phyloP scores from a whole-genome alignment of 2,888 invertebrate species.

The Ceriagrion tenellum region DNA sequence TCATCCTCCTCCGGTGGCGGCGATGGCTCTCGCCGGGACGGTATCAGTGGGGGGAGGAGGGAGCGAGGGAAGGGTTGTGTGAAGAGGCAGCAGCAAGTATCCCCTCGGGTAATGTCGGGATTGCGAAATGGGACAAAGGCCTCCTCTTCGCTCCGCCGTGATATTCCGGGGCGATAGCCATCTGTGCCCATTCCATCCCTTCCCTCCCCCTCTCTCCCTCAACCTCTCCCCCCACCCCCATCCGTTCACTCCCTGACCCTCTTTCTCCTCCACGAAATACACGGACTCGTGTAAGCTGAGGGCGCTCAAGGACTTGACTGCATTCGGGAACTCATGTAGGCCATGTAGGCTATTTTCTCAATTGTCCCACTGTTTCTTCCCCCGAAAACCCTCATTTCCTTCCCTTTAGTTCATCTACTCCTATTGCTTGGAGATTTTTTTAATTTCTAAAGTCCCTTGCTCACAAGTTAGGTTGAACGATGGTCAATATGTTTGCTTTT shows the following conservation, averaged over 20 bases:
- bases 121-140: constrained; percentile 50
- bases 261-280: constrained; percentile 26
- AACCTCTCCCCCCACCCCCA: background rate
- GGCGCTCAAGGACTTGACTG: background rate
- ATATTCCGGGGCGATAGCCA: constrained; percentile 51
- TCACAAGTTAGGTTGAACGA: no score
- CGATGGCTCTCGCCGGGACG: background rate
- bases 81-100: background rate
- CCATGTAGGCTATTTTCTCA: background rate
- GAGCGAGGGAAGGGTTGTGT: background rate
- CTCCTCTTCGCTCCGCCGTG: constrained; percentile 19
- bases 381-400: background rate
- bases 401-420: no score
- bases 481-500: no score
- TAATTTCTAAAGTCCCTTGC: no score
- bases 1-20: background rate
- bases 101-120: constrained; percentile 22
- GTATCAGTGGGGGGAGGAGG: background rate
- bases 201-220: background rate
- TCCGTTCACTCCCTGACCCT: constrained; percentile 27
- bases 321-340: no score
- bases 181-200: constrained; percentile 50
- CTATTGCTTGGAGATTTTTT: no score
- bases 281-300: background rate
- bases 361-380: background rate